Base-by-base conservation (phyloP, 1,140 invertebrate species). In the Temnothorax nylanderi region DNA sequence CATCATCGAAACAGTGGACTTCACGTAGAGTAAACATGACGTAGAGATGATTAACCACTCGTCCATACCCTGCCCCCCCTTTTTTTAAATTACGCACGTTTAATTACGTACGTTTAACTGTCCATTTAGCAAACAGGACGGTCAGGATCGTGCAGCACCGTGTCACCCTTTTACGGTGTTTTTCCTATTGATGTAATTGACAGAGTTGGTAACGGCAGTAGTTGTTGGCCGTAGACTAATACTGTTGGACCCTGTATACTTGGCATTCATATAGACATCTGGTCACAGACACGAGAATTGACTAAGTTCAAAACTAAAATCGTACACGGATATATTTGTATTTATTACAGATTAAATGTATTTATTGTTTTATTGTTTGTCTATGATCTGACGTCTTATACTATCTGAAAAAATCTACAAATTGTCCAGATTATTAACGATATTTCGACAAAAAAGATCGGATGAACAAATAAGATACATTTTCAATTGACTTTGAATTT, bases 1-100 rank as follows among this genome's bases (percentile, higher is more conserved):
- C n/a, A n/a, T 47, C 6, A 58, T 69, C 13, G 16, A 89, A 91
- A 91, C 91, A 91, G 91, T 91, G 88, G 91, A 91, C 91, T 62
- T 91, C 71, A 88, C 86, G 21, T 64, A 64, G 34, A 77, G 56
- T 86, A 47, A 21, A 82, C n/a, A 71, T 49, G 16, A n/a, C 67
- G 69, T 77, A 62, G 34, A 72, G 21, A 88, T 87, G 58, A 87
- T 88, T 90, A 81, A 86, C 62, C 34, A 86, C 26, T 34, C 32
- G 32, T 69, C 64, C 0, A 26, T 26, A 34, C 4, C 26, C 49
- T 34, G 6, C 2, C 16, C 2, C 21, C 18, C 13, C 7, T 54
- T 49, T 65, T 78, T 26, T 78, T 41, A 18, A 74, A 34, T 7
- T 16, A 69, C 32, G 3, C 26, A 85, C 10, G 26, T 26, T 26